Conservation (phyloP, 2,113 vertebrate genomes). For the Electrona antarctica region DNA sequence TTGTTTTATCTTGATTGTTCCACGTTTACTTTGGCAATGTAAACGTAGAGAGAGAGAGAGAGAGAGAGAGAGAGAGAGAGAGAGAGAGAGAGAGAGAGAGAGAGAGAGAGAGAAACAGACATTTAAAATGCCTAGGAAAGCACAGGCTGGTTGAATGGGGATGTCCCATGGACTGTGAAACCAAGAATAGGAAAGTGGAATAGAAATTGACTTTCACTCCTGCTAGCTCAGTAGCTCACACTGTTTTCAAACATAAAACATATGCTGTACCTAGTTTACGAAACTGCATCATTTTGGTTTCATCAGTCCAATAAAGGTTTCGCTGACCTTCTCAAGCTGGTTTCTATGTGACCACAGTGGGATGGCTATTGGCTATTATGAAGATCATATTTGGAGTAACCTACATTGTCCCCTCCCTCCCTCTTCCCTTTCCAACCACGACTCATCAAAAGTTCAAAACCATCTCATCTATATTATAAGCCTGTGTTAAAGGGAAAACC, state of each 20-base stretch:
- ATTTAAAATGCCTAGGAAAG: constrained; percentile 54
- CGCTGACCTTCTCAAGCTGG: not conserved
- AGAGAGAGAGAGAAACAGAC: constrained; percentile 42
- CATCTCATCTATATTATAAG: constrained; percentile 21
- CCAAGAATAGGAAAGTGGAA: constrained; percentile 49
- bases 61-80: constrained; percentile 13
- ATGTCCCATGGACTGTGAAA: constrained; percentile 58
- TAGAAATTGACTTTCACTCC: constrained; percentile 33
- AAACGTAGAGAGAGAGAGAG: not conserved
- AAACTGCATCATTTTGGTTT: constrained; percentile 16
- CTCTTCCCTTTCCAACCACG: constrained; percentile 49
- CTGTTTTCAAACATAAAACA: not conserved
- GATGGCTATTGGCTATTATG: not conserved
- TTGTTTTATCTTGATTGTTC: too few relatives aligned
- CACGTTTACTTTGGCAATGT: too few relatives aligned
- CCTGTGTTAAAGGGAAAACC: constrained; percentile 55
- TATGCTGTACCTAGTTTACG: not conserved
- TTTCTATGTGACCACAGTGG: not conserved
- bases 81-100: constrained; percentile 16
- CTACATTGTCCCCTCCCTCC: constrained; percentile 32
- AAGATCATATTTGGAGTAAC: not conserved
- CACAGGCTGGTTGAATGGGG: constrained; percentile 40
- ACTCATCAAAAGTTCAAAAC: constrained; percentile 33
- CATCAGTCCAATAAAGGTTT: constrained; percentile 2
- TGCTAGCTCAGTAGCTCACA: too few relatives aligned